These are phyloP conservation scores for Tanypteryx hageni DNA, from an alignment of 2,888 invertebrate genomes.

Conservation along the genomic window DNA sequence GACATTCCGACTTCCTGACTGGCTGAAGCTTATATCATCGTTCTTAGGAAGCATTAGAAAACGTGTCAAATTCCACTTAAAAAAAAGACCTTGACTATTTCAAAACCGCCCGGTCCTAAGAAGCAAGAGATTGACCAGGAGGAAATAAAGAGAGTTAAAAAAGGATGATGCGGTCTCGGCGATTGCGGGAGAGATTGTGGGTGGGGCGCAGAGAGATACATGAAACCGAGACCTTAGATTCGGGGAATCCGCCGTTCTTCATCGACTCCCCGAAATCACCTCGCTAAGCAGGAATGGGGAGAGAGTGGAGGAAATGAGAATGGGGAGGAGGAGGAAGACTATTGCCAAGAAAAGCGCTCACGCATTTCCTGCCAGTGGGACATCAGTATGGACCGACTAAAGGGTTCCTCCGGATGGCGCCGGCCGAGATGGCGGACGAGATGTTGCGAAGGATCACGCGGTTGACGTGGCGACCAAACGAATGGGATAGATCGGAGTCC, in stretches of 20 bases:
- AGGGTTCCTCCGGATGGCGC: background rate
- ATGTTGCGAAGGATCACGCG: background rate
- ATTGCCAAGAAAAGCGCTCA: background rate
- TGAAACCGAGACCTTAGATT: background rate
- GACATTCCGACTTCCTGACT: too few relatives aligned
- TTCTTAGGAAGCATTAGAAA: background rate
- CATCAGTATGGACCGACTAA: background rate
- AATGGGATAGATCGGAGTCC: background rate
- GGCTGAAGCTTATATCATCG: background rate
- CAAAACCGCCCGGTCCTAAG: too few relatives aligned
- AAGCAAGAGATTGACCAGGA: background rate
- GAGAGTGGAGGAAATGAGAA: background rate
- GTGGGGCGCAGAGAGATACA: background rate
- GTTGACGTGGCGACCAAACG: slow-evolving; percentile 1
- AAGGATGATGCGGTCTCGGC: too few relatives aligned
- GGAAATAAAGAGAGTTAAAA: too few relatives aligned
- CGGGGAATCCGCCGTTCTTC: background rate
- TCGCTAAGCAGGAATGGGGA: background rate
- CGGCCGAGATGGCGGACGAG: background rate
- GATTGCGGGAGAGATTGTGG: background rate
- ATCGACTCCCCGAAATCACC: background rate
- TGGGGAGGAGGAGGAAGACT: background rate
- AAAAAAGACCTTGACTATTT: background rate
- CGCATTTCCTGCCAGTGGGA: slow-evolving; percentile 37
- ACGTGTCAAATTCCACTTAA: background rate